Evolutionary conservation across 2,113 vertebrate species (phyloP).

Genomic region (Pedionomus torquatus): DNA sequence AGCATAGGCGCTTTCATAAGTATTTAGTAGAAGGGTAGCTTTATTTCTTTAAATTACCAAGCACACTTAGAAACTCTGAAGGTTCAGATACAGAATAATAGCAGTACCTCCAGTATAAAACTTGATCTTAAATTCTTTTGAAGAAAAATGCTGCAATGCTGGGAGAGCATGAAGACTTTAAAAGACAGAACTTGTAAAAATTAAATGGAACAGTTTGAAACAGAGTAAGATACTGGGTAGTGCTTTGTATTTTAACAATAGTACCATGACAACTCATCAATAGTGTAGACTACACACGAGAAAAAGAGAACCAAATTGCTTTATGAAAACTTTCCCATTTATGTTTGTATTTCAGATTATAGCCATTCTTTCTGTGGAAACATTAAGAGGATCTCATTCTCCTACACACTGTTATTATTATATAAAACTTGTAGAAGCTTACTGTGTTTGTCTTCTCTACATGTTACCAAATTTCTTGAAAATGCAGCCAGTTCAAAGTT

Average conservation of each 20-base stretch:
- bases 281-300: background rate
- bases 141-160: background rate
- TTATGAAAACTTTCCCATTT: background rate
- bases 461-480: background rate
- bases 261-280: background rate
- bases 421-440: background rate
- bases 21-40: background rate
- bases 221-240: background rate
- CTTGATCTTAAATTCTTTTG: background rate
- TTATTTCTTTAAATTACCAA: background rate
- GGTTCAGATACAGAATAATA: background rate
- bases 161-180: background rate
- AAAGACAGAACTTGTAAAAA: background rate
- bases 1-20: background rate
- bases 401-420: background rate
- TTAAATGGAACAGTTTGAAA: background rate
- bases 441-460: background rate
- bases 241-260: background rate
- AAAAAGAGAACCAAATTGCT: background rate
- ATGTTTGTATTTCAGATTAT: background rate
- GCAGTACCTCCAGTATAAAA: background rate
- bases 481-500: background rate
- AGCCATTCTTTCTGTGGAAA: background rate
- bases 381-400: background rate
- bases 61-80: background rate